Evolutionary conservation across 2,797 vertebrate genomes (phyloP), one percentile per base, ranked within the genome.

Genomic region (Lophius americanus): DNA sequence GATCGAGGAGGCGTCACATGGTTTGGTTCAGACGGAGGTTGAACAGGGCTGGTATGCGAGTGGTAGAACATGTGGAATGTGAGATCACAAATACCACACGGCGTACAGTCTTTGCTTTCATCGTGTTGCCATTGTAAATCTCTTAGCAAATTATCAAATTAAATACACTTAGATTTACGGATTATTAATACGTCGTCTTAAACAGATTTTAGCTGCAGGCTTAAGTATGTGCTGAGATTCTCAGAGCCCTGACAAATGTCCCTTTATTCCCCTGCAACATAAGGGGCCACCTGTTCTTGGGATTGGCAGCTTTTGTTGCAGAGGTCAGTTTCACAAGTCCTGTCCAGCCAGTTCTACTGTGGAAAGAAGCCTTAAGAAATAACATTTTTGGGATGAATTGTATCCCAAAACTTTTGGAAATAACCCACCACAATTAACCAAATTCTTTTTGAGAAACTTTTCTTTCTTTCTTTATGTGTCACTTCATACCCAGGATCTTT

Each of bases 211-310:
- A 44, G 35, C 41, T 43, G 52, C 12, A 65, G 48, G 67, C 66
- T 55, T 3, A 64, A 73, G 79, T 61, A 87, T 71, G 77, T 56
- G 78, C 70, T 68, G 63, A 52, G 70, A 81, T 85, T 88, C 78
- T 76, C 84, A 82, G 61, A 73, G 65, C 57, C 70, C 58, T 58
- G 65, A 91, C 91, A 94, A 92, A 93, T 92, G 89, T 80, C 85
- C 75, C 86, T 73, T 91, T 90, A 88, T 91, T 92, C 85, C 81
- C 64, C 42, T 56, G 51, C 75, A 68, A 81, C 88, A 91, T 85
- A 90, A 90, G 90, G 88, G 79, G 79, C 92, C 93, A 94, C 93
- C 94, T 94, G 94, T 95, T 94, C 82, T 59, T 84, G 73, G 87
- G 87, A 88, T 84, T 90, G 87, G 81, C 76, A 79, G 89, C 89